Percentiles rank a stretch among this genome's conserved stretches.
Conservation (phyloP, 1,140 invertebrate species). For the Spodoptera frugiperda region DNA sequence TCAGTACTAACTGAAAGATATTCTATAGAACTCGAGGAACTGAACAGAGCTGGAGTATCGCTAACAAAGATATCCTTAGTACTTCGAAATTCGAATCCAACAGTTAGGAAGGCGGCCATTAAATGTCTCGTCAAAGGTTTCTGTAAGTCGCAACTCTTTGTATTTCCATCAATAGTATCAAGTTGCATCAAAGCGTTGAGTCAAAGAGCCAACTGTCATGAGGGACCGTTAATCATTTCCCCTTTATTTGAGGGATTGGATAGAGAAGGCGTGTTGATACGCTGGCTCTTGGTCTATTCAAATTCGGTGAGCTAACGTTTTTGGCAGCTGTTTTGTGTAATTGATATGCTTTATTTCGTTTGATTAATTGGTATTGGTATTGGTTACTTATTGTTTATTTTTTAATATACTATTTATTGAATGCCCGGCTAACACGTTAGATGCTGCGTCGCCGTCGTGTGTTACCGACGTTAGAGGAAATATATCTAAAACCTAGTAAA, state of each 20-base stretch:
- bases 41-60: too few species aligned
- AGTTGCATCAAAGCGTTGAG: conserved; percentile 62
- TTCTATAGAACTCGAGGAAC: too few species aligned
- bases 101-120: conserved; percentile 8
- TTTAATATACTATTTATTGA: too few species aligned
- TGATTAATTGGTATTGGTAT: too few species aligned
- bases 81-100: neutral
- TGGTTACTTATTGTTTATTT: too few species aligned
- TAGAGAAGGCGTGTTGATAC: conserved; percentile 36
- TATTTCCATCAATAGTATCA: conserved; percentile 66
- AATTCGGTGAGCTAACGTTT: neutral
- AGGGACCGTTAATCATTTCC: conserved; percentile 68
- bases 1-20: too few species aligned
- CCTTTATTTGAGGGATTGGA: conserved; percentile 50
- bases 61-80: neutral
- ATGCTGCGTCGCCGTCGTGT: too few species aligned
- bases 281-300: neutral
- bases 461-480: too few species aligned
- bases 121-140: conserved; percentile 12
- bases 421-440: too few species aligned
- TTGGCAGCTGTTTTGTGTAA: too few species aligned
- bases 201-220: conserved; percentile 64
- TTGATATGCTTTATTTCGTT: too few species aligned
- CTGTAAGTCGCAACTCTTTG: neutral
- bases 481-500: too few species aligned